Evolutionary conservation across 2,888 invertebrate genomes (phyloP).

Genomic region (Epirrita christyi): DNA sequence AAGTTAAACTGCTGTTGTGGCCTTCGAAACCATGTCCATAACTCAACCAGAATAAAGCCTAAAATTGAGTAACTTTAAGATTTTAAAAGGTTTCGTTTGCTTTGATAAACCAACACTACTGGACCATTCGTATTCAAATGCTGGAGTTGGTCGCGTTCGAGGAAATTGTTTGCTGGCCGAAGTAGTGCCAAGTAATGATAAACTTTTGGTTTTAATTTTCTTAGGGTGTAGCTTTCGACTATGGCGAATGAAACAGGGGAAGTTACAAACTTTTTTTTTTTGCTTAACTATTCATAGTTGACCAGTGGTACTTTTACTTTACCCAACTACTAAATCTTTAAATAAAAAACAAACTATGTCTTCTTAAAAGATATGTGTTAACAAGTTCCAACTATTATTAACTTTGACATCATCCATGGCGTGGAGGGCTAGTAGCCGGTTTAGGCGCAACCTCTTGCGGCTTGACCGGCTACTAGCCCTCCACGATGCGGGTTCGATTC

Average conservation of each 20-base stretch:
- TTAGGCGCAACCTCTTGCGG: no score
- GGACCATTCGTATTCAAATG: constrained; percentile 13
- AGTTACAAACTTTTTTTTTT: no score
- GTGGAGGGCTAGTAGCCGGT: no score
- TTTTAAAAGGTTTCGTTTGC: constrained; percentile 3
- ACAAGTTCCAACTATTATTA: no score
- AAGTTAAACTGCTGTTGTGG: neutral
- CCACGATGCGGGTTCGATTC: no score
- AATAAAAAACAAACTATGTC: no score
- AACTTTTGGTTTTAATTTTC: constrained; percentile 3
- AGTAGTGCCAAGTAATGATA: neutral
- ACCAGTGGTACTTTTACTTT: no score
- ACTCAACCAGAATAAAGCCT: neutral
- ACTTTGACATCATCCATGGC: no score
- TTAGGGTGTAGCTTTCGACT: neutral
- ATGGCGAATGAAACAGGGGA: neutral
- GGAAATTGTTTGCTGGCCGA: constrained; percentile 10
- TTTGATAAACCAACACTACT: constrained; percentile 7
- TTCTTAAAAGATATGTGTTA: no score
- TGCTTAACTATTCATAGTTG: no score
- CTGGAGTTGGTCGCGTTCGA: neutral
- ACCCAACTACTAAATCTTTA: no score
- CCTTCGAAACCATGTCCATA: neutral
- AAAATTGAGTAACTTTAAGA: neutral
- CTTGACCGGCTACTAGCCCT: no score